These are phyloP conservation scores for Lophius americanus DNA, from an alignment of 2,797 vertebrate genomes.

Conservation along the genomic window DNA sequence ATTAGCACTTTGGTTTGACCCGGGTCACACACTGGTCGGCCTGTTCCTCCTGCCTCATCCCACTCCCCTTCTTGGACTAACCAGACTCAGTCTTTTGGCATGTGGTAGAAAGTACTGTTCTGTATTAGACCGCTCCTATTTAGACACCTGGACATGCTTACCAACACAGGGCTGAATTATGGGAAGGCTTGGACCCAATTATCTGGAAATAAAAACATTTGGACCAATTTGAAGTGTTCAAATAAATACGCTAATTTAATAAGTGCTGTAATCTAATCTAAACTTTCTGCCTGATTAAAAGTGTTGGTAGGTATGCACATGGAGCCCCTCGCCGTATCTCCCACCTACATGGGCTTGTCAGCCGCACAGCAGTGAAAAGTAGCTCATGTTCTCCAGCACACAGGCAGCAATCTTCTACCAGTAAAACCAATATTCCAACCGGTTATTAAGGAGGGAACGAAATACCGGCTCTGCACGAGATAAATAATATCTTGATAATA, in stretches of 20 bases:
- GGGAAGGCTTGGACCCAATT: conserved; percentile 31
- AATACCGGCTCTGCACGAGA: neutral
- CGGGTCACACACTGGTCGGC: conserved; percentile 56
- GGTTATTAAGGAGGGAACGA: conserved; percentile 24
- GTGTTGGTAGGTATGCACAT: conserved; percentile 75
- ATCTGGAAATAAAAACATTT: conserved; percentile 11
- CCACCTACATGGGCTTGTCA: conserved; percentile 56
- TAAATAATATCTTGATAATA: conserved; percentile 1
- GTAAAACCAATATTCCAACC: conserved; percentile 25
- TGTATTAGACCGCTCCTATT: conserved; percentile 66
- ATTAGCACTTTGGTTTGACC: conserved; percentile 21
- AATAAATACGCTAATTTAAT: neutral
- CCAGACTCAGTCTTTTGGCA: conserved; percentile 65
- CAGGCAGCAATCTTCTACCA: neutral
- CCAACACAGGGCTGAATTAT: conserved; percentile 59
- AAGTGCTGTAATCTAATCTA: neutral
- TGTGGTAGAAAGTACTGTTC: conserved; percentile 68
- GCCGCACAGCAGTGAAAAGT: conserved; percentile 61
- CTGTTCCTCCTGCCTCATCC: conserved; percentile 48
- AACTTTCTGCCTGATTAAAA: neutral
- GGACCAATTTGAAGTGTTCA: conserved; percentile 1
- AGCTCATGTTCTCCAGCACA: conserved; percentile 17
- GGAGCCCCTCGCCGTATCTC: conserved; percentile 55
- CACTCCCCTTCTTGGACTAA: conserved; percentile 56
- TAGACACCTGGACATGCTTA: conserved; percentile 68